These are phyloP conservation scores for Branchipolynoe longqiensis DNA, from an alignment of 2,888 invertebrate genomes.

Conservation along the genomic window DNA sequence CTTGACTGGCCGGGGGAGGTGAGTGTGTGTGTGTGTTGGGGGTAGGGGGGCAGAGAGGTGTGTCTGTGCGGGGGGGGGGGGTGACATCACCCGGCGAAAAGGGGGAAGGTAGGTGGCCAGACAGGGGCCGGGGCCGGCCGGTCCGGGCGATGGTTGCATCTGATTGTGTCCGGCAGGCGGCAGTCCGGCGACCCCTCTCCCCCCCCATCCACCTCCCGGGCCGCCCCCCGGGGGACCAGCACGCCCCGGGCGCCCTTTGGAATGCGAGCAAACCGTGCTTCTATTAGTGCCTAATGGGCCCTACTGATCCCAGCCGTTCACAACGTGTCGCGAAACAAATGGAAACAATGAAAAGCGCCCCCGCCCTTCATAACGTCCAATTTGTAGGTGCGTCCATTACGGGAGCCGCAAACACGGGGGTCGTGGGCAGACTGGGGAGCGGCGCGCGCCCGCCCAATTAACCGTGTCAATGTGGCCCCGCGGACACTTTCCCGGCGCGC, in stretches of 20 bases:
- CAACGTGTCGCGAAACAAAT: constrained; percentile 46
- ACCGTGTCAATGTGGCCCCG: constrained; percentile 45
- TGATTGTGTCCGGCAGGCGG: constrained; percentile 35
- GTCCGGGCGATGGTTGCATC: neutral
- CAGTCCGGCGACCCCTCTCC: neutral
- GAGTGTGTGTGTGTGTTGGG: neutral
- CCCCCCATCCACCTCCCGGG: too few relatives aligned
- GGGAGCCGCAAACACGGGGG: constrained; percentile 38
- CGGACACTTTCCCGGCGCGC: constrained; percentile 29
- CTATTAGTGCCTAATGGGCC: constrained; percentile 52
- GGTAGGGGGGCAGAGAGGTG: too few relatives aligned
- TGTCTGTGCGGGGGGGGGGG: neutral
- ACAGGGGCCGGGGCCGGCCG: neutral
- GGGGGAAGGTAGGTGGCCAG: constrained; percentile 42
- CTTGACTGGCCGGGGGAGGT: neutral
- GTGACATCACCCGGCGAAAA: constrained; percentile 24
- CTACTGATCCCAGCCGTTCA: constrained; percentile 36
- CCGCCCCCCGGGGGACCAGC: constrained; percentile 21
- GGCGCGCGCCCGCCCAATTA: constrained; percentile 41
- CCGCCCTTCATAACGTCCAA: constrained; percentile 49
- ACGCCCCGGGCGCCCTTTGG: constrained; percentile 43
- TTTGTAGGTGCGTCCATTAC: constrained; percentile 45
- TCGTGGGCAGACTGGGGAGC: constrained; percentile 13
- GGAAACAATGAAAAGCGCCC: constrained; percentile 53
- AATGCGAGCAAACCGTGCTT: constrained; percentile 47